These are phyloP conservation scores for Alfaro cultratus DNA, from an alignment of 2,797 vertebrate species.

Conservation along the genomic window DNA sequence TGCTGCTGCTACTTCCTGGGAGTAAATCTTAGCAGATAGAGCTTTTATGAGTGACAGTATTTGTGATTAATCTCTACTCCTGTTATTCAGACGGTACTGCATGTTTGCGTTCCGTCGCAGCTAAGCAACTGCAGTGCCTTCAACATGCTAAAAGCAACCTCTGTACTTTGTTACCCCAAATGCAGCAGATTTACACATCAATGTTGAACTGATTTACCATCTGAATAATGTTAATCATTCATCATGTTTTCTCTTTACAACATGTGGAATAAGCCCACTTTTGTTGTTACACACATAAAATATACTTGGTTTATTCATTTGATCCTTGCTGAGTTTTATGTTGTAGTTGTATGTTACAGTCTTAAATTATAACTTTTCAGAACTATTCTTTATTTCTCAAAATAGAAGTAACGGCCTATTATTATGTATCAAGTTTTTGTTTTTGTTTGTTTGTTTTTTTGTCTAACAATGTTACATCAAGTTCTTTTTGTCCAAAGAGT, in stretches of 20 bases:
- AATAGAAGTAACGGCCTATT: background rate
- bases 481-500: slow-evolving; percentile 56
- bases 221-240: slow-evolving; percentile 32
- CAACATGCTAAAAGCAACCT: slow-evolving; percentile 19
- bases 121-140: slow-evolving; percentile 49
- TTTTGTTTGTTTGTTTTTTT: too few species aligned
- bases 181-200: slow-evolving; percentile 35
- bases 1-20: slow-evolving; percentile 43
- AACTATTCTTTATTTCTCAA: slow-evolving; percentile 23
- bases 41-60: slow-evolving; percentile 37
- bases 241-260: slow-evolving; percentile 35
- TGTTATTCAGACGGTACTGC: slow-evolving; percentile 28
- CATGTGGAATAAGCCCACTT: slow-evolving; percentile 21
- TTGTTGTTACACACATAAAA: slow-evolving; percentile 45
- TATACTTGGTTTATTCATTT: slow-evolving; percentile 34
- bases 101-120: slow-evolving; percentile 13
- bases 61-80: slow-evolving; percentile 16
- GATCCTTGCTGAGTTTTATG: slow-evolving; percentile 15
- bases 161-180: slow-evolving; percentile 15
- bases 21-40: slow-evolving; percentile 34
- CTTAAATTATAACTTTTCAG: slow-evolving; percentile 45
- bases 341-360: slow-evolving; percentile 22
- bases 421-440: background rate
- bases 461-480: slow-evolving; percentile 2
- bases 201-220: slow-evolving; percentile 45